A percentile compares a stretch with the other conserved stretches of the same genome.
Conservation (phyloP, 2,113 vertebrate genomes). For the Menidia beryllina region DNA sequence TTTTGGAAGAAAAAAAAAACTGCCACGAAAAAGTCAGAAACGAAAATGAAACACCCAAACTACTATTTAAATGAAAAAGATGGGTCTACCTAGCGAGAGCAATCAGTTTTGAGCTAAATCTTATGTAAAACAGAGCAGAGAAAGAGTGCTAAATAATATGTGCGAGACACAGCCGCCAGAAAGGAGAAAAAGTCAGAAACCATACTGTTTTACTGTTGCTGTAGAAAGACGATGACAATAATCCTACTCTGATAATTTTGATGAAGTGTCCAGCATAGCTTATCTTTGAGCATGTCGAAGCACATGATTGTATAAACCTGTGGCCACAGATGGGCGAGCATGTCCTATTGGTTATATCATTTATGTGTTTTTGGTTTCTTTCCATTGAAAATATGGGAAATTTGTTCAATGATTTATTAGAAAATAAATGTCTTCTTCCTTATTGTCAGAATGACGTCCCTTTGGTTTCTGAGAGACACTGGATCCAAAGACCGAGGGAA, state of each 20-base stretch:
- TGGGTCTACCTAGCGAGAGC: no score
- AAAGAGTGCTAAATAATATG: no score
- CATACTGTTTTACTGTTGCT: no score
- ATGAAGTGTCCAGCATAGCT: neutral
- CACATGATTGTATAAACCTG: no score
- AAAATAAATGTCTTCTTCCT: slow-evolving; percentile 17
- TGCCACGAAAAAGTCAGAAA: neutral
- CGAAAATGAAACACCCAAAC: no score
- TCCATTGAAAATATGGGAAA: neutral
- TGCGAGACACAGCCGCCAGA: neutral
- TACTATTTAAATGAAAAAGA: neutral
- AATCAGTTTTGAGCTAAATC: neutral
- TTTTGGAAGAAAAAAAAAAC: neutral
- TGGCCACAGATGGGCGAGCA: no score
- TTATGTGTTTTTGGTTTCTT: no score
- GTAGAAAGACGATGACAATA: neutral
- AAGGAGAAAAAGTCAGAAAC: neutral
- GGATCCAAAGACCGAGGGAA: slow-evolving; percentile 44
- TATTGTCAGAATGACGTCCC: slow-evolving; percentile 33
- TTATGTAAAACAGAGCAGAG: no score
- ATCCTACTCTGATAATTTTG: neutral
- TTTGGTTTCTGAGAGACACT: slow-evolving; percentile 33
- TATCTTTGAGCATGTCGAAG: no score
- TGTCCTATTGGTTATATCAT: no score
- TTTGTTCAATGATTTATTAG: neutral